These are phyloP conservation scores for Casuarius casuarius DNA, from an alignment of 2,113 vertebrate genomes.

Conservation along the genomic window DNA sequence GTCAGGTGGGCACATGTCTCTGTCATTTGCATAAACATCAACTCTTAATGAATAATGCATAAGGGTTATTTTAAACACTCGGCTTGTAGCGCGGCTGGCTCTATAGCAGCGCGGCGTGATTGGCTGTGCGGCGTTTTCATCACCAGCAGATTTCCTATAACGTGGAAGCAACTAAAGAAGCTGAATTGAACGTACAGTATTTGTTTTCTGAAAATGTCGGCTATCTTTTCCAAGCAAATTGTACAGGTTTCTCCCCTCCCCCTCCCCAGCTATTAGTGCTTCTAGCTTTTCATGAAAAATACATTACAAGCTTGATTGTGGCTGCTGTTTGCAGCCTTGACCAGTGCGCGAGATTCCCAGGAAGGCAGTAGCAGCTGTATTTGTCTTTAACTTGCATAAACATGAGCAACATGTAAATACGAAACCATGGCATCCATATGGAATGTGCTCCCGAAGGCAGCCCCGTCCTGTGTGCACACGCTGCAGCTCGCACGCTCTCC, in stretches of 20 bases:
- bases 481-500: conserved; percentile 6
- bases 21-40: conserved; percentile 89
- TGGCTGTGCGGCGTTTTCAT: conserved; percentile 76
- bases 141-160: conserved; percentile 76
- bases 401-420: conserved; percentile 74
- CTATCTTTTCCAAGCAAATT: conserved; percentile 62
- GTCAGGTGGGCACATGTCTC: conserved; percentile 75
- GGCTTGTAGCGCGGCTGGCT: conserved; percentile 50
- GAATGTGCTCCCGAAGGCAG: neutral
- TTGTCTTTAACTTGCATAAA: conserved; percentile 68
- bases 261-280: neutral
- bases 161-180: conserved; percentile 65
- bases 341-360: conserved; percentile 38
- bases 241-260: neutral
- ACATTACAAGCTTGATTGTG: neutral
- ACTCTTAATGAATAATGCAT: conserved; percentile 91
- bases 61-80: conserved; percentile 80
- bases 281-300: conserved; percentile 49
- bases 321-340: conserved; percentile 29
- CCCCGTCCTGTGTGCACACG: neutral
- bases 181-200: conserved; percentile 45
- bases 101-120: conserved; percentile 68
- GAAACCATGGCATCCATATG: conserved; percentile 16
- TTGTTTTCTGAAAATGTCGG: conserved; percentile 54
- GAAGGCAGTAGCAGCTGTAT: conserved; percentile 62